A percentile compares a stretch with the other conserved stretches of the same genome.
phyloP scores from a whole-genome alignment of 2,113 vertebrate genomes.

The Paedocypris sp. region DNA sequence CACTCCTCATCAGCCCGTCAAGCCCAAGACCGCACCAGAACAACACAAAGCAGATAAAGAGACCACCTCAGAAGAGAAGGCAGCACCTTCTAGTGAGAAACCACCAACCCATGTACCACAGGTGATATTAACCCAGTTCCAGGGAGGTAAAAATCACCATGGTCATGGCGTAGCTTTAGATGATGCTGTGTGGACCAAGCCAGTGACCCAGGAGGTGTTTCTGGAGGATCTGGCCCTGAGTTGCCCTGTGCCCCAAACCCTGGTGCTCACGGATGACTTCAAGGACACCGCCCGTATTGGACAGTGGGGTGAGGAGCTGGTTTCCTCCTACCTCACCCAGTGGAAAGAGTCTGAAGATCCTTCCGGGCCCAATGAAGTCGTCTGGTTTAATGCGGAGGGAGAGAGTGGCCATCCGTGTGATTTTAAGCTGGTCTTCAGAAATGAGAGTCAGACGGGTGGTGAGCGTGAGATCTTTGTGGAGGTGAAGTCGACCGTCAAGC shows the following conservation, averaged over 20 bases:
- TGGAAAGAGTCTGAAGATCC: slow-evolving; percentile 48
- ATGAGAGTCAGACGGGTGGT: background rate
- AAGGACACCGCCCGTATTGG: slow-evolving; percentile 47
- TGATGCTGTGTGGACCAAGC: slow-evolving; percentile 48
- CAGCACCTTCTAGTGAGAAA: slow-evolving; percentile 14
- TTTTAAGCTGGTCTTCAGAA: slow-evolving; percentile 52
- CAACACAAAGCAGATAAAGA: background rate
- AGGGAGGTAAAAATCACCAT: slow-evolving; percentile 36
- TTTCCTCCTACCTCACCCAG: slow-evolving; percentile 58
- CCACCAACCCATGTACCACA: slow-evolving; percentile 31
- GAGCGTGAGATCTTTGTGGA: slow-evolving; percentile 50
- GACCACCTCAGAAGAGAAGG: background rate
- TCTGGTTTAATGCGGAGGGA: slow-evolving; percentile 57
- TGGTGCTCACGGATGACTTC: slow-evolving; percentile 42
- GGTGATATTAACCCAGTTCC: slow-evolving; percentile 43
- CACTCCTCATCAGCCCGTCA: background rate
- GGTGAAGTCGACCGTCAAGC: slow-evolving; percentile 61
- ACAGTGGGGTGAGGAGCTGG: slow-evolving; percentile 63
- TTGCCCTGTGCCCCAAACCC: slow-evolving; percentile 41
- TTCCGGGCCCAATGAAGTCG: slow-evolving; percentile 38
- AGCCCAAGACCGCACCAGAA: background rate
- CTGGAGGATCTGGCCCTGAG: slow-evolving; percentile 59
- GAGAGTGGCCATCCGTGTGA: slow-evolving; percentile 64
- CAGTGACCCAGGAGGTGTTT: slow-evolving; percentile 17
- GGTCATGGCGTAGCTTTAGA: slow-evolving; percentile 50